Evolutionary conservation across 2,888 invertebrate species (phyloP).

Genomic region (Heliothis peltigera): DNA sequence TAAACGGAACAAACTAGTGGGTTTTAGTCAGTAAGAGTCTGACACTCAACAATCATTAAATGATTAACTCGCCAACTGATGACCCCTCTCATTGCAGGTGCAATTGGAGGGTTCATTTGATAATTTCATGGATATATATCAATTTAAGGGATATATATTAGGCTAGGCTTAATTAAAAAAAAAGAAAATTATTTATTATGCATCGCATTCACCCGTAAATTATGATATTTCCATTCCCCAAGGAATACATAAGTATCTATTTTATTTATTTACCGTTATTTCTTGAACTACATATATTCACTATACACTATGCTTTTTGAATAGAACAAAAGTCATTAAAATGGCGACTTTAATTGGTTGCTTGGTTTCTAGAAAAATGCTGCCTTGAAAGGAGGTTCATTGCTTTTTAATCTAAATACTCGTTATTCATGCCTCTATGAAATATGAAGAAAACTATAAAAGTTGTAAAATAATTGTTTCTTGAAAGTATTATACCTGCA

Average conservation of each 20-base stretch:
- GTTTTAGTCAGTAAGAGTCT: too few relatives aligned
- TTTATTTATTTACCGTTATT: neutral
- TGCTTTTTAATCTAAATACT: conserved; percentile 7
- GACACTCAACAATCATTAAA: too few relatives aligned
- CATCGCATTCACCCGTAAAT: too few relatives aligned
- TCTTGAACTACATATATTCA: conserved; percentile 2
- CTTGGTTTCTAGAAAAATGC: conserved; percentile 17
- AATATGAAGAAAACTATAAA: neutral
- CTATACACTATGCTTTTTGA: conserved; percentile 6
- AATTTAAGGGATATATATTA: too few relatives aligned
- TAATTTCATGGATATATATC: too few relatives aligned
- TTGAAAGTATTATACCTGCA: neutral
- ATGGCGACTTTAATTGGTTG: neutral
- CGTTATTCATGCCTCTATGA: neutral
- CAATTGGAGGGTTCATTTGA: too few relatives aligned
- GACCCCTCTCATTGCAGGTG: too few relatives aligned
- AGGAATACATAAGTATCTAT: neutral
- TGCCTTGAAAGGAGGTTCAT: conserved; percentile 9
- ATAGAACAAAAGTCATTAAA: conserved; percentile 4
- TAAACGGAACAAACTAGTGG: too few relatives aligned
- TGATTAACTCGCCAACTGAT: too few relatives aligned
- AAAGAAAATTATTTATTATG: too few relatives aligned
- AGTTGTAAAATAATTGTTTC: neutral
- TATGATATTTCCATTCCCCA: neutral
- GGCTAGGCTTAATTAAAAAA: neutral